These are phyloP conservation scores for Bradypodion pumilum DNA, from an alignment of 2,797 vertebrate species.

Conservation along the genomic window DNA sequence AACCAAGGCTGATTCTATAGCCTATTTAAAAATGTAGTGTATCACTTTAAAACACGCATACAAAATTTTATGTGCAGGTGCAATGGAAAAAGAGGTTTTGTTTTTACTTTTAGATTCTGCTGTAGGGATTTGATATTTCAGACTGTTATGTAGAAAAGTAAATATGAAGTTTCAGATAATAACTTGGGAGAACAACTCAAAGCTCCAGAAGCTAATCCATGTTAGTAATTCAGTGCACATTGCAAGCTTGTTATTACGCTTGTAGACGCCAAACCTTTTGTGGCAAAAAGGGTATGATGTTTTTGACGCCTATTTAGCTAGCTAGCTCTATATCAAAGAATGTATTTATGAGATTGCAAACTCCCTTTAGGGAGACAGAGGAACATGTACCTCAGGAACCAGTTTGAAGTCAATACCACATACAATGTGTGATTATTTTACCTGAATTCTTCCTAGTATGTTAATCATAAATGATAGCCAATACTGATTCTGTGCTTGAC, in stretches of 20 bases:
- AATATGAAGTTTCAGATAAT: background rate
- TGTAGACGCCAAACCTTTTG: background rate
- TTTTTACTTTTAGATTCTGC: constrained; percentile 13
- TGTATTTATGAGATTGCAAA: background rate
- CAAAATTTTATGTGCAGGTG: constrained; percentile 50
- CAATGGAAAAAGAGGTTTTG: constrained; percentile 33
- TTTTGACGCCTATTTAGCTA: background rate
- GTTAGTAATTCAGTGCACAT: background rate
- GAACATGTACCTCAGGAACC: background rate
- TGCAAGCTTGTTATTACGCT: background rate
- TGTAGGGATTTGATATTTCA: constrained; percentile 19
- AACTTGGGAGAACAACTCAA: background rate
- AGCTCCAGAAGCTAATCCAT: constrained; percentile 1
- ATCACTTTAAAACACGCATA: constrained; percentile 39
- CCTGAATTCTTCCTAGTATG: background rate
- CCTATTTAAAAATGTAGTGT: constrained; percentile 61
- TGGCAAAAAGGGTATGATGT: background rate
- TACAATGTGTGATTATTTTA: background rate
- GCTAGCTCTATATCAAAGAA: background rate
- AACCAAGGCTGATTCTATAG: constrained; percentile 48
- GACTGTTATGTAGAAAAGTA: constrained; percentile 4
- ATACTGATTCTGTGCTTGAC: background rate
- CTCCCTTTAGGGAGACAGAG: background rate
- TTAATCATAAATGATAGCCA: background rate
- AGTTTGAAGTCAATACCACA: background rate